phyloP scores from a whole-genome alignment of 1,140 invertebrate species.

The Hypothenemus hampei region DNA sequence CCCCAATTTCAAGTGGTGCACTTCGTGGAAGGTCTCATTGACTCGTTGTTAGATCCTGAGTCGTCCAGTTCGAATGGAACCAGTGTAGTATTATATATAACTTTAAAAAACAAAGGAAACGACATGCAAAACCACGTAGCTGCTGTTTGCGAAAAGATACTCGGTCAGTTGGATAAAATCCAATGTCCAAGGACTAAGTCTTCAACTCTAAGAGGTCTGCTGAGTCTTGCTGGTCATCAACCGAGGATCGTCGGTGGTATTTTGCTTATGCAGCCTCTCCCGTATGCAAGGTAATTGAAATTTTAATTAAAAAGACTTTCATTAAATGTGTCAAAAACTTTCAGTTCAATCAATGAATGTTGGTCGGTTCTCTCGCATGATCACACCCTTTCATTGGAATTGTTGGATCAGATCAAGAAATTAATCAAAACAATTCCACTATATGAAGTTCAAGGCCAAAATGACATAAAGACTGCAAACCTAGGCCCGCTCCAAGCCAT shows the following conservation, averaged over 20 bases:
- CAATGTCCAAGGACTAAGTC: conserved; percentile 42
- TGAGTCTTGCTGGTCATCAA: conserved; percentile 70
- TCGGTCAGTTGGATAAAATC: conserved; percentile 47
- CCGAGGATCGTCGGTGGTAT: conserved; percentile 67
- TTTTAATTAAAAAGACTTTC: neutral
- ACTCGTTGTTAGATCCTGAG: conserved; percentile 58
- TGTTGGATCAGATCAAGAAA: conserved; percentile 67
- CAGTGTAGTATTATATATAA: conserved; percentile 59
- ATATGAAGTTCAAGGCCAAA: conserved; percentile 52
- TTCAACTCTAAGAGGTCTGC: conserved; percentile 52
- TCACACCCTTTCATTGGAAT: conserved; percentile 51
- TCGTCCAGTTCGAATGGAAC: conserved; percentile 59
- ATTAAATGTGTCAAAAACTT: conserved; percentile 24
- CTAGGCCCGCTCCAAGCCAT: conserved; percentile 43
- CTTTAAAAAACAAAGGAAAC: conserved; percentile 59
- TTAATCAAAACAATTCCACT: conserved; percentile 60
- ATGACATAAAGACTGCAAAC: conserved; percentile 36
- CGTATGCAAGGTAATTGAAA: conserved; percentile 42
- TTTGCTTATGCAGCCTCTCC: conserved; percentile 70
- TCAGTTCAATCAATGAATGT: conserved; percentile 51
- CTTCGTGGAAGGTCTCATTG: conserved; percentile 58
- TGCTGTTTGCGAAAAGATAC: conserved; percentile 51
- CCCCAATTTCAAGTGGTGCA: conserved; percentile 60
- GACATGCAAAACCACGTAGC: conserved; percentile 59
- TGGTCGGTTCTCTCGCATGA: conserved; percentile 67